Conservation (phyloP, 2,797 vertebrate species). For the Emys orbicularis region DNA sequence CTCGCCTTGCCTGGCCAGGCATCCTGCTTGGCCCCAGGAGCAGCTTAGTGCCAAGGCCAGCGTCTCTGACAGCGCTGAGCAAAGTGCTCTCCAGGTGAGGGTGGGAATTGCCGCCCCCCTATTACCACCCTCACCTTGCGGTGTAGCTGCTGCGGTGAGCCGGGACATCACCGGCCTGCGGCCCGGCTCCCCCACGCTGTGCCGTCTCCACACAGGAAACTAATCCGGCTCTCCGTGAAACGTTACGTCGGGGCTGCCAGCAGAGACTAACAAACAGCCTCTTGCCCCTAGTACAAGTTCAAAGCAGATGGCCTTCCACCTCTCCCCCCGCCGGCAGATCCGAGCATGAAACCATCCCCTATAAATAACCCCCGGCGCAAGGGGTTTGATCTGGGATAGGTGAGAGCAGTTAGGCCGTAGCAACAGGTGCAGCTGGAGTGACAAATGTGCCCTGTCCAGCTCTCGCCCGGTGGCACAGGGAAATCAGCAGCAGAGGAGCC, state of each 20-base stretch:
- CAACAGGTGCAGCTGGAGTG: not conserved
- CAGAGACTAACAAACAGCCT: not conserved
- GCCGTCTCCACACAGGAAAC: not conserved
- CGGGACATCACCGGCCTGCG: not conserved
- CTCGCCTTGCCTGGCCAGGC: not conserved
- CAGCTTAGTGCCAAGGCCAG: not conserved
- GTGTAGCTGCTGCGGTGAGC: not conserved
- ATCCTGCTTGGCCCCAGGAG: not conserved
- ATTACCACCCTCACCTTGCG: not conserved
- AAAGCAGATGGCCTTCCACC: conserved; percentile 52
- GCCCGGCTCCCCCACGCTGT: not conserved
- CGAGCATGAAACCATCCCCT: conserved; percentile 80
- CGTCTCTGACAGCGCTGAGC: not conserved
- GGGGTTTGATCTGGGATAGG: conserved; percentile 46
- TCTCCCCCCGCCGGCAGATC: conserved; percentile 72
- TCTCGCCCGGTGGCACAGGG: accelerated
- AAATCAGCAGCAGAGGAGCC: not conserved
- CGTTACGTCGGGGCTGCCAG: not conserved
- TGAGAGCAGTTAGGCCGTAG: conserved; percentile 45
- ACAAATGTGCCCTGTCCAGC: accelerated
- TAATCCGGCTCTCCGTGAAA: not conserved
- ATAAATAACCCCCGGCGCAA: conserved; percentile 79
- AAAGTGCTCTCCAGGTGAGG: not conserved
- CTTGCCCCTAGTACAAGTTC: not conserved
- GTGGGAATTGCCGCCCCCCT: not conserved